Percentiles rank a stretch among this genome's conserved stretches.
These are phyloP conservation scores for Hyposmocoma kahamanoa DNA, from an alignment of 1,140 invertebrate species.

Conservation along the genomic window DNA sequence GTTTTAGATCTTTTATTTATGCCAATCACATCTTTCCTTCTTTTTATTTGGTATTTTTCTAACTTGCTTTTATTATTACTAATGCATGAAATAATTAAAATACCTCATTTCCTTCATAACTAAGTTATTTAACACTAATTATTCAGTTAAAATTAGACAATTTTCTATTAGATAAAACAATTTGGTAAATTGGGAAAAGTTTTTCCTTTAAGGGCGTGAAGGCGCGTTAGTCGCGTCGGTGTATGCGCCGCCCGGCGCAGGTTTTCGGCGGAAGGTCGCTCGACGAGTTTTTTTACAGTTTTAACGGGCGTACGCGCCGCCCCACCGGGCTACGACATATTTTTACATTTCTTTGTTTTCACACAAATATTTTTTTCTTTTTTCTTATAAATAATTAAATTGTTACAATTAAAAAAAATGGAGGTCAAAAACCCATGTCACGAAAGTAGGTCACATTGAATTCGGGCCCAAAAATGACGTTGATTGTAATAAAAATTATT, in stretches of 20 bases:
- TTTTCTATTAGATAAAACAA: too few relatives aligned
- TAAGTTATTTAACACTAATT: too few relatives aligned
- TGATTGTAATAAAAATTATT: too few relatives aligned
- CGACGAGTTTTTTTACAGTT: slow-evolving; percentile 66
- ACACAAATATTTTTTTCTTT: slow-evolving; percentile 15
- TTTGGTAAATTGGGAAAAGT: slow-evolving; percentile 26
- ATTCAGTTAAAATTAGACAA: too few relatives aligned
- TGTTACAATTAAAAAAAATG: too few relatives aligned
- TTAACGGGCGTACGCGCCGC: slow-evolving; percentile 41
- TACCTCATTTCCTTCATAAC: too few relatives aligned
- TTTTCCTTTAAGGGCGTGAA: too few relatives aligned
- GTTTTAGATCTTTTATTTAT: slow-evolving; percentile 67
- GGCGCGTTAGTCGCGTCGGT: too few relatives aligned
- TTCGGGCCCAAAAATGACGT: too few relatives aligned
- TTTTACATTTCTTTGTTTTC: slow-evolving; percentile 36
- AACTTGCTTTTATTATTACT: slow-evolving; percentile 27
- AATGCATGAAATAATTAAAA: too few relatives aligned
- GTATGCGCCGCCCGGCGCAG: slow-evolving; percentile 35
- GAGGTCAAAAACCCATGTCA: too few relatives aligned
- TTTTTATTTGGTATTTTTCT: slow-evolving; percentile 28
- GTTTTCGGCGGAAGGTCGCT: slow-evolving; percentile 48
- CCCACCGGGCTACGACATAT: slow-evolving; percentile 32
- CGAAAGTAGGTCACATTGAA: too few relatives aligned
- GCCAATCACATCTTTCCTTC: slow-evolving; percentile 63
- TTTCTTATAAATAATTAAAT: slow-evolving; percentile 3